Evolutionary conservation across 2,888 invertebrate species (phyloP).

Genomic region (Diaphora mendica): DNA sequence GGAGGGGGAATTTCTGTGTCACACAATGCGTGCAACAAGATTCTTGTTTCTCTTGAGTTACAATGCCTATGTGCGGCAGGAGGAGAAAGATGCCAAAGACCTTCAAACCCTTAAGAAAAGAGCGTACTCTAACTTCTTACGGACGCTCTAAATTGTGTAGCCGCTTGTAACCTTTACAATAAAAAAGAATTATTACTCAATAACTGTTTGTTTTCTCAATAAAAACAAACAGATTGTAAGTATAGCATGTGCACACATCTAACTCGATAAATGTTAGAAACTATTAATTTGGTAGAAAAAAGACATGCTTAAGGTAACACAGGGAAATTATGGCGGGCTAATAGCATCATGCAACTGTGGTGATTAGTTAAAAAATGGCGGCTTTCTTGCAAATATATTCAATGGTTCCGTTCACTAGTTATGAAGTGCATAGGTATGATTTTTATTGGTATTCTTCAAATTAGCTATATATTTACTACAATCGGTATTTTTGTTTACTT

Average conservation of each 20-base stretch:
- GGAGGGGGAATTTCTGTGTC: too few relatives aligned
- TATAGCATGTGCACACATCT: constrained; percentile 24
- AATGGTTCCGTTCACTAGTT: constrained; percentile 40
- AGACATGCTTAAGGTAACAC: constrained; percentile 48
- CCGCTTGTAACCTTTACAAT: too few relatives aligned
- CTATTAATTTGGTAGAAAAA: constrained; percentile 50
- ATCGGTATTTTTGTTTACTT: not conserved
- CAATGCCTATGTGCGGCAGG: too few relatives aligned
- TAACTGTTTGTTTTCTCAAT: not conserved
- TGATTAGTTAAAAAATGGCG: constrained; percentile 40
- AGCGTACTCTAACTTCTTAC: too few relatives aligned
- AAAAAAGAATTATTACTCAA: too few relatives aligned
- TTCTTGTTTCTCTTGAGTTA: too few relatives aligned
- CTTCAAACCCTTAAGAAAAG: too few relatives aligned
- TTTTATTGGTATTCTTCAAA: not conserved
- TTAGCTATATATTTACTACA: not conserved
- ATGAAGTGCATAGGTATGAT: not conserved
- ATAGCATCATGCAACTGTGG: constrained; percentile 55
- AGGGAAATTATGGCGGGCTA: constrained; percentile 56
- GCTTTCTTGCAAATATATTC: constrained; percentile 17
- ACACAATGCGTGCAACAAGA: too few relatives aligned
- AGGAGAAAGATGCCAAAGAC: too few relatives aligned
- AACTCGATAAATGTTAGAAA: constrained; percentile 51
- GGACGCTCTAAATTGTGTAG: too few relatives aligned
- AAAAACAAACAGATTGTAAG: not conserved